phyloP scores from a whole-genome alignment of 2,113 vertebrate genomes.

The Bubalus kerabau region DNA sequence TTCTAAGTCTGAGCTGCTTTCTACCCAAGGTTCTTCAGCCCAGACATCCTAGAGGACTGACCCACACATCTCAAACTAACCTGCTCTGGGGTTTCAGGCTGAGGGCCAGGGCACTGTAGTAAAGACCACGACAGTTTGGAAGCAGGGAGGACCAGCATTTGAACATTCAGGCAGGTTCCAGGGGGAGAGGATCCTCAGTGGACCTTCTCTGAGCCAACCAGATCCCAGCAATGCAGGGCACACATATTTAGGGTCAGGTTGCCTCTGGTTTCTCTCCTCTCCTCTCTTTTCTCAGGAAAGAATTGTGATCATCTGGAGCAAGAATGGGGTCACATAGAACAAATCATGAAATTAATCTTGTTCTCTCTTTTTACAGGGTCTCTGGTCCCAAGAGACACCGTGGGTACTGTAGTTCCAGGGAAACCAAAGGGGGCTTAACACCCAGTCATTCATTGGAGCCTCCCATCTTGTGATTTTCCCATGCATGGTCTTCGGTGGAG shows the following conservation, averaged over 20 bases:
- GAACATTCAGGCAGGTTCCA: not conserved
- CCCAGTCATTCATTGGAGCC: not conserved
- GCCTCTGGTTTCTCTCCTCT: not conserved
- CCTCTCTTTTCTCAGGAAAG: not conserved
- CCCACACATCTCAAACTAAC: not conserved
- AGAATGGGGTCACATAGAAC: not conserved
- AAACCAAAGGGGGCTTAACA: not conserved
- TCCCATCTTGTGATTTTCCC: not conserved
- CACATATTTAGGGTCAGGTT: not conserved
- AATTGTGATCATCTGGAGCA: too few species aligned
- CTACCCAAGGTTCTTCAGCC: not conserved
- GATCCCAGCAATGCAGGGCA: not conserved
- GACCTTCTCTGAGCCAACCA: not conserved
- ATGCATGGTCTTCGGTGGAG: not conserved
- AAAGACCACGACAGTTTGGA: not conserved
- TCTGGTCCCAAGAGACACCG: not conserved
- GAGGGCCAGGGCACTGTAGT: not conserved
- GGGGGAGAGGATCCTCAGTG: not conserved
- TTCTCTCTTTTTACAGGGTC: not conserved
- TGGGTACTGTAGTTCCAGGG: not conserved
- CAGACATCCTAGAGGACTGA: not conserved
- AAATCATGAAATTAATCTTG: not conserved
- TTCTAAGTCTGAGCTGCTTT: not conserved
- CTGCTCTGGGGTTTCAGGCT: not conserved
- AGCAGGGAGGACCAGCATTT: not conserved